Evolutionary conservation across 2,888 invertebrate genomes (phyloP).

Genomic region (Didymodactylos carnosus): DNA sequence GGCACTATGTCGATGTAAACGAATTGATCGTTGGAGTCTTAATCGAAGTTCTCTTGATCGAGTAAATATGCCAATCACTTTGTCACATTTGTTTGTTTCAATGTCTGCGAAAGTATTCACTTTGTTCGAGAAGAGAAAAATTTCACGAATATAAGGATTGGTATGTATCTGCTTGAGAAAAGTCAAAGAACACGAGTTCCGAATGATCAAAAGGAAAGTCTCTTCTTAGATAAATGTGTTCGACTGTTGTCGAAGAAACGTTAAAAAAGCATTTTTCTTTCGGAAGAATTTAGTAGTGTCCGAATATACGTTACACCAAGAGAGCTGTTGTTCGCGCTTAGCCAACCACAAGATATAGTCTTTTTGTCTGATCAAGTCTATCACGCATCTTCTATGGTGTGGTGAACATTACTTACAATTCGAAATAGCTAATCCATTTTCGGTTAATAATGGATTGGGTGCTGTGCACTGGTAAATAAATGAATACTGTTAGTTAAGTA

Average conservation of each 20-base stretch:
- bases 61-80: background rate
- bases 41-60: background rate
- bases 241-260: background rate
- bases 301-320: no score
- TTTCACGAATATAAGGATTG: background rate
- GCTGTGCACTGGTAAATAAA: no score
- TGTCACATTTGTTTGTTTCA: background rate
- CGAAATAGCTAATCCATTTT: no score
- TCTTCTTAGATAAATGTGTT: background rate
- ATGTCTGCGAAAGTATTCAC: background rate
- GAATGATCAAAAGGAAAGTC: background rate
- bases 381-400: no score
- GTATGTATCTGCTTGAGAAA: background rate
- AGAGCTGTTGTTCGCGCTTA: no score
- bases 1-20: background rate
- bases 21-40: background rate
- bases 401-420: no score
- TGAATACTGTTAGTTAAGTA: no score
- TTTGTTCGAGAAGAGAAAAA: background rate
- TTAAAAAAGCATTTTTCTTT: background rate
- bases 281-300: background rate
- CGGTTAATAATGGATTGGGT: no score
- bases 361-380: no score
- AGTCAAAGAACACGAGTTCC: background rate
- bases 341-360: no score